phyloP scores from a whole-genome alignment of 2,888 invertebrate species.

The Plusia festucae region DNA sequence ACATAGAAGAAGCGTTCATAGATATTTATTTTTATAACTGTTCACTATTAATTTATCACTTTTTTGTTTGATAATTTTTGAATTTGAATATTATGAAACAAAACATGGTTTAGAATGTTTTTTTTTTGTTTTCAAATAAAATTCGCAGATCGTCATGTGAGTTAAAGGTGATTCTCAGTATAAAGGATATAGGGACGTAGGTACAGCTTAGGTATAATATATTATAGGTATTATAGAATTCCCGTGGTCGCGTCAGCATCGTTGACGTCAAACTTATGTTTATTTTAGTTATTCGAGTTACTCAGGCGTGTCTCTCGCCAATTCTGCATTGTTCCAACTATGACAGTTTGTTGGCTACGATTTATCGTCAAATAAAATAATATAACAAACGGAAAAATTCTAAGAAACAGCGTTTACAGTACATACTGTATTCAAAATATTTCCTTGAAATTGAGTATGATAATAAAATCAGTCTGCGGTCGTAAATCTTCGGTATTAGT shows the following conservation, averaged over 20 bases:
- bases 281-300: conserved; percentile 62
- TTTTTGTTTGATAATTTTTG: too few relatives aligned
- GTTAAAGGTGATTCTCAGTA: conserved; percentile 47
- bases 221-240: conserved; percentile 54
- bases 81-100: too few relatives aligned
- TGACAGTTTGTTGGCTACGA: conserved; percentile 42
- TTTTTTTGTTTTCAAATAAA: neutral
- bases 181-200: conserved; percentile 29
- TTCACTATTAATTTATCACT: too few relatives aligned
- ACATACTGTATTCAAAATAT: conserved; percentile 9
- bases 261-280: conserved; percentile 66
- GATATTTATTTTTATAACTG: too few relatives aligned
- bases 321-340: conserved; percentile 42
- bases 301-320: conserved; percentile 49
- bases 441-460: conserved; percentile 20
- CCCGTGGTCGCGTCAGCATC: conserved; percentile 59
- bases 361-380: conserved; percentile 21
- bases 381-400: conserved; percentile 11
- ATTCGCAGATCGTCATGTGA: conserved; percentile 13
- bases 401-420: conserved; percentile 17
- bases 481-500: neutral
- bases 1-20: neutral
- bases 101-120: neutral
- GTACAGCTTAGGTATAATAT: conserved; percentile 11
- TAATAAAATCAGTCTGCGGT: conserved; percentile 3